Evolutionary conservation across 2,113 vertebrate genomes (phyloP).

Genomic region (Cryptotis parvus): DNA sequence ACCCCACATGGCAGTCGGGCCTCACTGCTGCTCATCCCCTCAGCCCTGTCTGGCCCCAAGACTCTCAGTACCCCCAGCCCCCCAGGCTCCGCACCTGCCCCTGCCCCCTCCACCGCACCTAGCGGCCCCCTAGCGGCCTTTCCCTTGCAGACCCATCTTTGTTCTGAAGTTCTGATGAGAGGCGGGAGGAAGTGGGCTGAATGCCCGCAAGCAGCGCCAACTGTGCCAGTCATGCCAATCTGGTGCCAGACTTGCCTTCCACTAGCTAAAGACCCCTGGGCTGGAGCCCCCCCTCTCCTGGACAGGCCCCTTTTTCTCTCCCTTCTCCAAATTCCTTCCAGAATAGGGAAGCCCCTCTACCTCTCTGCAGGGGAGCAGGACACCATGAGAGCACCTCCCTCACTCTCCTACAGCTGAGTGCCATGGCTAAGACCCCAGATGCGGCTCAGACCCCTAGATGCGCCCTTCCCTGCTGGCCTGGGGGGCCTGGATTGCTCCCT

Average conservation of each 20-base stretch:
- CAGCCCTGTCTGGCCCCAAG: not conserved
- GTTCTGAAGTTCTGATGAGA: not conserved
- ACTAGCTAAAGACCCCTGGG: not conserved
- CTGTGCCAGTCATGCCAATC: not conserved
- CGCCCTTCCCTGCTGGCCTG: not conserved
- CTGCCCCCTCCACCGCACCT: not conserved
- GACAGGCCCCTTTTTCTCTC: not conserved
- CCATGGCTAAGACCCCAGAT: too few relatives aligned
- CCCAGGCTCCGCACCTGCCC: not conserved
- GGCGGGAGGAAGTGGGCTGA: not conserved
- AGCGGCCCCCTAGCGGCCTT: not conserved
- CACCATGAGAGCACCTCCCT: not conserved
- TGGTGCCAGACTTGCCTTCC: constrained; percentile 1
- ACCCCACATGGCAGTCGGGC: not conserved
- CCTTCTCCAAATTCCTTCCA: constrained; percentile 4
- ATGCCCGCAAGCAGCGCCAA: not conserved
- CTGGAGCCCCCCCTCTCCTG: not conserved
- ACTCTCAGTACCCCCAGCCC: not conserved
- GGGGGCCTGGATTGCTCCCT: not conserved
- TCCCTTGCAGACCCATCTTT: constrained; percentile 26
- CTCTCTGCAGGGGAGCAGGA: not conserved
- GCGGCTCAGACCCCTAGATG: not conserved
- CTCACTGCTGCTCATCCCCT: not conserved
- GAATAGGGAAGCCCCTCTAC: not conserved
- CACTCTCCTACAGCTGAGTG: not conserved